phyloP scores from a whole-genome alignment of 2,113 vertebrate genomes.

The Pan troglodytes region DNA sequence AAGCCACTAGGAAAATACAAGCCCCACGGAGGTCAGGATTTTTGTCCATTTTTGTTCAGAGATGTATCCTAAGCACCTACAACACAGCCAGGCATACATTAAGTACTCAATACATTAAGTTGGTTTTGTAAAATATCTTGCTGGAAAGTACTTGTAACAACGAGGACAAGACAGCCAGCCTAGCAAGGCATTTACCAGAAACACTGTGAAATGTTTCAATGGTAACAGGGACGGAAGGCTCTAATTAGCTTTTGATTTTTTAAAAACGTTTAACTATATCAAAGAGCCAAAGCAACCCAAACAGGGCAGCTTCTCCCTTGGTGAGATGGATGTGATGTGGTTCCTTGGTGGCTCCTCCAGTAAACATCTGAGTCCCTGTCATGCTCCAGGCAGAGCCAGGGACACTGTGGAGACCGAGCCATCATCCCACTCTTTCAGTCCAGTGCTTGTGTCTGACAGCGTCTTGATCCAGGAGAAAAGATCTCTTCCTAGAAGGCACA shows the following conservation, averaged over 20 bases:
- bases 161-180: not conserved
- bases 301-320: not conserved
- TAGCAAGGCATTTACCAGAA: not conserved
- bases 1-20: not conserved
- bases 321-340: not conserved
- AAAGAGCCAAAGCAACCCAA: not conserved
- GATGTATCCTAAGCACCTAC: not conserved
- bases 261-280: not conserved
- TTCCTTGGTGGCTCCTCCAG: not conserved
- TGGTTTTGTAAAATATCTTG: not conserved
- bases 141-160: not conserved
- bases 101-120: not conserved
- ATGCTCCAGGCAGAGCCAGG: accelerated
- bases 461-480: too few relatives aligned
- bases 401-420: not conserved
- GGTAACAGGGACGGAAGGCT: not conserved
- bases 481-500: not conserved
- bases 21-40: not conserved
- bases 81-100: not conserved
- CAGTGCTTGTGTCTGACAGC: accelerated
- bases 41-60: not conserved
- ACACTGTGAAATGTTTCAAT: not conserved
- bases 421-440: not conserved
- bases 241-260: not conserved
- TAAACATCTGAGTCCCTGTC: not conserved